phyloP scores from a whole-genome alignment of 2,797 vertebrate species.

The Dipus sagitta region DNA sequence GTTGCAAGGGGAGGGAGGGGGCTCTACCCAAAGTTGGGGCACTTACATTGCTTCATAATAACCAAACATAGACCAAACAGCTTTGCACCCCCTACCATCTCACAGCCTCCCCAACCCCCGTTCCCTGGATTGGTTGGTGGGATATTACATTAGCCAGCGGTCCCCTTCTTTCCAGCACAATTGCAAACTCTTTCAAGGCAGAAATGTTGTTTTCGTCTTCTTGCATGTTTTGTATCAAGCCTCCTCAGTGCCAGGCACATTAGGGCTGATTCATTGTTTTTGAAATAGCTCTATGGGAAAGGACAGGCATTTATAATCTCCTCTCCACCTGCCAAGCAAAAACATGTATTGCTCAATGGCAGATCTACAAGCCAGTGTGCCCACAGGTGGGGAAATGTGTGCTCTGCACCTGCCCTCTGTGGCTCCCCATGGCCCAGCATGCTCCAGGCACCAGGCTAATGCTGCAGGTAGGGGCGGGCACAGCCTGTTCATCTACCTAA shows the following conservation, averaged over 20 bases:
- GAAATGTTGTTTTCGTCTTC: slow-evolving; percentile 11
- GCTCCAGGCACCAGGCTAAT: accelerated
- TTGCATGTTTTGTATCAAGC: slow-evolving; percentile 8
- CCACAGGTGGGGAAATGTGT: accelerated
- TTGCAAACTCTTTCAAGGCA: neutral
- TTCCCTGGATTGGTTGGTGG: neutral
- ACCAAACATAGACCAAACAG: too few relatives aligned
- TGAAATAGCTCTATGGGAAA: slow-evolving; percentile 18
- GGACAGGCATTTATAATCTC: neutral
- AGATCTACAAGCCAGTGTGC: neutral
- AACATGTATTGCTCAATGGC: neutral
- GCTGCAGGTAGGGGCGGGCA: neutral
- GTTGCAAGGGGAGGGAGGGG: neutral
- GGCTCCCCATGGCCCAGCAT: accelerated
- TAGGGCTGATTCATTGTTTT: slow-evolving; percentile 29
- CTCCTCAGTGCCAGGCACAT: neutral
- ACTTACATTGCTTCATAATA: accelerated
- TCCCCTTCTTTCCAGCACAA: slow-evolving; percentile 14
- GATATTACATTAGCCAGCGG: neutral
- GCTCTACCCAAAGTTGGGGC: neutral
- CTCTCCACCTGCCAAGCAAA: neutral
- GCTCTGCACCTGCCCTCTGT: neutral
- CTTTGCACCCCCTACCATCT: neutral
- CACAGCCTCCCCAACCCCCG: neutral
- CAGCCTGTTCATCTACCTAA: neutral